phyloP scores from a whole-genome alignment of 2,113 vertebrate species.

The Lathamus discolor region DNA sequence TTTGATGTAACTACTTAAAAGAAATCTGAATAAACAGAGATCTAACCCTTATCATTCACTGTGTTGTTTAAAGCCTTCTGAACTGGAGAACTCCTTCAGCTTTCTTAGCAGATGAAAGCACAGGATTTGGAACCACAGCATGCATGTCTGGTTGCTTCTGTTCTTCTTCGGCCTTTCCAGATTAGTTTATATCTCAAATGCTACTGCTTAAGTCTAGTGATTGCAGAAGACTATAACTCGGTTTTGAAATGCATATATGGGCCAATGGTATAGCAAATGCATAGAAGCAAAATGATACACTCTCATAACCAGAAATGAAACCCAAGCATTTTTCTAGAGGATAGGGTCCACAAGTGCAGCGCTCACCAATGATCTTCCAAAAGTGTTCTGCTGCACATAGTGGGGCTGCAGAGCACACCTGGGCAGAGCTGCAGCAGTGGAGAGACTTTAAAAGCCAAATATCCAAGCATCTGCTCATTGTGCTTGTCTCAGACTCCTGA shows the following conservation, averaged over 20 bases:
- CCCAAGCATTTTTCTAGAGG: not conserved
- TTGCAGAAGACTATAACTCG: not conserved
- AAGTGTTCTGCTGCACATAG: not conserved
- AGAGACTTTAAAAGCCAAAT: not conserved
- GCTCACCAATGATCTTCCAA: not conserved
- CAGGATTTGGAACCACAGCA: not conserved
- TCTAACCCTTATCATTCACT: not conserved
- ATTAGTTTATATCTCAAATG: not conserved
- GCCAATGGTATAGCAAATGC: not conserved
- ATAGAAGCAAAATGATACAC: not conserved
- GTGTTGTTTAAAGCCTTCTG: conserved; percentile 10
- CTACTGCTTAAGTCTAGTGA: not conserved
- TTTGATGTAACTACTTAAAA: not conserved
- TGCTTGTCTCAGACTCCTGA: not conserved
- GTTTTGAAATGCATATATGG: not conserved
- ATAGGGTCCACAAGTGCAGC: not conserved
- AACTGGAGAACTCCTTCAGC: conserved; percentile 11
- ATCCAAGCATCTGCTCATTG: not conserved
- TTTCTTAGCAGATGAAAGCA: conserved; percentile 17
- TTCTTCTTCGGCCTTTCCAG: not conserved
- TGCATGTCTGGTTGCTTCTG: not conserved
- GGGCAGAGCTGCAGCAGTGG: not conserved
- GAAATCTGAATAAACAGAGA: conserved; percentile 7
- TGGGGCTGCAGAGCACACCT: rapidly evolving
- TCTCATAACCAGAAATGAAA: not conserved